Percentiles rank a stretch among this genome's conserved stretches.
Evolutionary conservation across 2,113 vertebrate species (phyloP).

Genomic region (Pica pica): DNA sequence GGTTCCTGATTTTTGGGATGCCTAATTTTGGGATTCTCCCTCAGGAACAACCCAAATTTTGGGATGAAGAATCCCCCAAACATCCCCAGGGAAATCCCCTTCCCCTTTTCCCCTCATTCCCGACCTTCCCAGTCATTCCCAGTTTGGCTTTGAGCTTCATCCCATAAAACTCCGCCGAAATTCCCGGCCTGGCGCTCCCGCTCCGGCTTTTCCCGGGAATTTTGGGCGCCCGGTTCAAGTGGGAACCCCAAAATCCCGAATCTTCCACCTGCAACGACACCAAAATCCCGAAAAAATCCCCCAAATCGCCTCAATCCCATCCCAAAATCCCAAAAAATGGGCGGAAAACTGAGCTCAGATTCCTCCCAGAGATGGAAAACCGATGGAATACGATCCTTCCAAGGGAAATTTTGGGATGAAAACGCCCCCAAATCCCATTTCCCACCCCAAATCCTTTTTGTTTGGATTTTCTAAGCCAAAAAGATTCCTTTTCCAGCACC

Average conservation of each 20-base stretch:
- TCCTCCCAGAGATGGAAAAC: neutral
- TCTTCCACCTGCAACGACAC: neutral
- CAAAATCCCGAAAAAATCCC: neutral
- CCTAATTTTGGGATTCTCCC: neutral
- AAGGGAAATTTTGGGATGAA: neutral
- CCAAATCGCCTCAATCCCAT: neutral
- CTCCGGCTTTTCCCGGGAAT: neutral
- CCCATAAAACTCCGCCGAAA: neutral
- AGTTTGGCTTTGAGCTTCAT: neutral
- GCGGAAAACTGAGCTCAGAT: neutral
- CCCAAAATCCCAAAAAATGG: neutral
- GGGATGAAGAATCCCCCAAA: neutral
- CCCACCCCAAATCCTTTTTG: neutral
- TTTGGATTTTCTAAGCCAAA: neutral
- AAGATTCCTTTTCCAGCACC: neutral
- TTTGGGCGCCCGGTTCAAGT: neutral
- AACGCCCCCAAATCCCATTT: neutral
- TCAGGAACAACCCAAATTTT: neutral
- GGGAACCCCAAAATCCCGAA: neutral
- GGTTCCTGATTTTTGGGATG: neutral
- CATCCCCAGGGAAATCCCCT: neutral
- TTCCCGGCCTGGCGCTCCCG: neutral
- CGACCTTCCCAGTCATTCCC: neutral
- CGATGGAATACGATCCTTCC: neutral
- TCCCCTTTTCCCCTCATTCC: neutral